A percentile compares a stretch with the other conserved stretches of the same genome.
These are phyloP conservation scores for Cyaniris semiargus DNA, from an alignment of 2,888 invertebrate genomes.

Conservation along the genomic window DNA sequence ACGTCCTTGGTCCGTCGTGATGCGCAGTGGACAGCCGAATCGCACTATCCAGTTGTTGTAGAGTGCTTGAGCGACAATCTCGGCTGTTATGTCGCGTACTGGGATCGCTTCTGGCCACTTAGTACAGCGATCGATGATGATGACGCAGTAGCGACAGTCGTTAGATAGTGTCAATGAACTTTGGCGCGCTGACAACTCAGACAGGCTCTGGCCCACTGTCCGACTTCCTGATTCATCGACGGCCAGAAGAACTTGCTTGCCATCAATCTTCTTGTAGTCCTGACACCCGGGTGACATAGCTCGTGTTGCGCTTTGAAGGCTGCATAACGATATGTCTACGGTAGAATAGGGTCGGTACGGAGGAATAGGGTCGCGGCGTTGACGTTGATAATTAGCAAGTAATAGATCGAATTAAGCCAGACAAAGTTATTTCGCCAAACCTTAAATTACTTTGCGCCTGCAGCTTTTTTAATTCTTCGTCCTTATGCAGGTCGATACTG, in stretches of 20 bases:
- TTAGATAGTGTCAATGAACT: not conserved
- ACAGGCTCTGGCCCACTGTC: not conserved
- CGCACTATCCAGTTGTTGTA: not conserved
- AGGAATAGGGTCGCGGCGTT: not conserved
- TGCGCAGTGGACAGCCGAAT: slow-evolving; percentile 1
- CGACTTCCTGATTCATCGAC: not conserved
- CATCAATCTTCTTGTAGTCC: not conserved
- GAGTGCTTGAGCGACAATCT: not conserved
- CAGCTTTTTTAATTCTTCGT: not conserved
- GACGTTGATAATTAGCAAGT: not conserved
- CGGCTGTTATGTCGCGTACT: not conserved
- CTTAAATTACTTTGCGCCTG: not conserved
- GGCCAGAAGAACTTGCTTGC: not conserved
- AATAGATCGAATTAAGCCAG: not conserved
- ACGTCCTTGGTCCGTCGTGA: not conserved
- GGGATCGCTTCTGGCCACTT: not conserved
- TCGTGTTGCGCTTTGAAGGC: not conserved
- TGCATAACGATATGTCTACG: not conserved
- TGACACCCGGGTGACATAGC: not conserved
- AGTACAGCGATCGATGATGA: not conserved
- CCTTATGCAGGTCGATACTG: not conserved
- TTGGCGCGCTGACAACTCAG: not conserved
- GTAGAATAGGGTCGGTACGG: slow-evolving; percentile 3
- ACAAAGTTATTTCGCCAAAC: not conserved
- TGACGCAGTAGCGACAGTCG: not conserved